Conservation (phyloP, 2,113 vertebrate species). For the Ptychochromis oligacanthus region DNA sequence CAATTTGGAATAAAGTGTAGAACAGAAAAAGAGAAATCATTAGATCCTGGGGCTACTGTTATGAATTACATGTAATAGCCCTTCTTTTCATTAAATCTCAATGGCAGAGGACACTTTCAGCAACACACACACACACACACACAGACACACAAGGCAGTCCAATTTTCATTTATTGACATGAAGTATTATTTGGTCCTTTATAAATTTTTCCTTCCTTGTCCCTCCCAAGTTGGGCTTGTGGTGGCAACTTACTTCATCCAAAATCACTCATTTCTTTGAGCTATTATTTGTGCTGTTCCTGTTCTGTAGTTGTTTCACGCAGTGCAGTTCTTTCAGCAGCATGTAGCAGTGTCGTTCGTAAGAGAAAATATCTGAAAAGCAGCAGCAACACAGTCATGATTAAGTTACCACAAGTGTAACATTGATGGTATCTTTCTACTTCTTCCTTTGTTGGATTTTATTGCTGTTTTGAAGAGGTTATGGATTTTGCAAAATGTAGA, state of each 20-base stretch:
- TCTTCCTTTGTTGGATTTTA: slow-evolving; percentile 19
- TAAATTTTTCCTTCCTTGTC: slow-evolving; percentile 31
- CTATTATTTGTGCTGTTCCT: not conserved
- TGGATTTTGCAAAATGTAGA: slow-evolving; percentile 18
- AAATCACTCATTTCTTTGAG: slow-evolving; percentile 14
- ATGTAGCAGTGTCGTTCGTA: not conserved
- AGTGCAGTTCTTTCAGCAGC: not conserved
- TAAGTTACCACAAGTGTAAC: slow-evolving; percentile 9
- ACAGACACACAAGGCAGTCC: slow-evolving; percentile 6
- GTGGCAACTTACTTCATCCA: slow-evolving; percentile 17
- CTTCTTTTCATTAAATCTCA: slow-evolving; percentile 74
- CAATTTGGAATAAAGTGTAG: slow-evolving; percentile 78
- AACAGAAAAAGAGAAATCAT: slow-evolving; percentile 76
- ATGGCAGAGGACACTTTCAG: slow-evolving; percentile 65
- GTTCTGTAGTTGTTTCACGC: not conserved
- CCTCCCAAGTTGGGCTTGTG: slow-evolving; percentile 1
- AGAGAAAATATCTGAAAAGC: not conserved
- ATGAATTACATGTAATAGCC: slow-evolving; percentile 77
- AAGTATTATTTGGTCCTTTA: slow-evolving; percentile 43
- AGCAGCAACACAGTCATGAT: slow-evolving; percentile 3
- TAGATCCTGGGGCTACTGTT: slow-evolving; percentile 67
- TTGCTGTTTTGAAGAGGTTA: slow-evolving; percentile 37
- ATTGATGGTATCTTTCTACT: not conserved
- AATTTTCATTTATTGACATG: slow-evolving; percentile 54
- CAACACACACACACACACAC: slow-evolving; percentile 7